phyloP scores from a whole-genome alignment of 1,140 invertebrate genomes.

The Drosophila azteca region DNA sequence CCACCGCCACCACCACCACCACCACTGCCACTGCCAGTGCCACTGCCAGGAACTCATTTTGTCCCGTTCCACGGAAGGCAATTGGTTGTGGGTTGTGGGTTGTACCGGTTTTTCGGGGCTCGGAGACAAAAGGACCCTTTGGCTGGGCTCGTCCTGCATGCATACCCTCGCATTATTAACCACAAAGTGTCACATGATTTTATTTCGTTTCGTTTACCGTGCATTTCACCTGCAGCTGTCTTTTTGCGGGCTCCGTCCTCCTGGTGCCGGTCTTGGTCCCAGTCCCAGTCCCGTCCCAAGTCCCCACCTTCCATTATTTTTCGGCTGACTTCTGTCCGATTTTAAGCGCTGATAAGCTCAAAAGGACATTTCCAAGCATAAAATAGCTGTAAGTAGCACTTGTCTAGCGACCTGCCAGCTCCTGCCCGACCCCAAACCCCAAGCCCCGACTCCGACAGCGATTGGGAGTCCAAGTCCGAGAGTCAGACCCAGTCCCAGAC shows the following conservation, averaged over 20 bases:
- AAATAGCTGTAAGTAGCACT: conserved; percentile 78
- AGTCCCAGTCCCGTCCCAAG: background rate
- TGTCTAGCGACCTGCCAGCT: conserved; percentile 54
- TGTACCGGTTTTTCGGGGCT: conserved; percentile 49
- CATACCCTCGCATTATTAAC: conserved; percentile 72
- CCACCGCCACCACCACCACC: background rate
- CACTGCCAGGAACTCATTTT: too few relatives aligned
- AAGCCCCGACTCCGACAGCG: too few relatives aligned
- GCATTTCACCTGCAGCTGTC: conserved; percentile 69
- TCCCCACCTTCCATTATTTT: conserved; percentile 56
- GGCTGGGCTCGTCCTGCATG: conserved; percentile 14
- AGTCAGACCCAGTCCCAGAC: background rate
- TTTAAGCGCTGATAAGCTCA: conserved; percentile 69
- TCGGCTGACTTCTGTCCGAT: conserved; percentile 69
- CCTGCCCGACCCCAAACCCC: too few relatives aligned
- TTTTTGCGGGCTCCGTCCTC: conserved; percentile 39
- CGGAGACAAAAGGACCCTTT: conserved; percentile 34
- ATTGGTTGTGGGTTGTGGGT: conserved; percentile 42
- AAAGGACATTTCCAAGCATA: conserved; percentile 77
- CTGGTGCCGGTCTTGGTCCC: background rate
- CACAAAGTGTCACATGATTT: conserved; percentile 82
- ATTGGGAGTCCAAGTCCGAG: conserved; percentile 5
- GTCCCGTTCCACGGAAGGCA: conserved; percentile 12
- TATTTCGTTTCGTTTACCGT: conserved; percentile 65
- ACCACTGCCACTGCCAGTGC: too few relatives aligned